Conservation (phyloP, 2,797 vertebrate genomes). For the Champsocephalus gunnari region DNA sequence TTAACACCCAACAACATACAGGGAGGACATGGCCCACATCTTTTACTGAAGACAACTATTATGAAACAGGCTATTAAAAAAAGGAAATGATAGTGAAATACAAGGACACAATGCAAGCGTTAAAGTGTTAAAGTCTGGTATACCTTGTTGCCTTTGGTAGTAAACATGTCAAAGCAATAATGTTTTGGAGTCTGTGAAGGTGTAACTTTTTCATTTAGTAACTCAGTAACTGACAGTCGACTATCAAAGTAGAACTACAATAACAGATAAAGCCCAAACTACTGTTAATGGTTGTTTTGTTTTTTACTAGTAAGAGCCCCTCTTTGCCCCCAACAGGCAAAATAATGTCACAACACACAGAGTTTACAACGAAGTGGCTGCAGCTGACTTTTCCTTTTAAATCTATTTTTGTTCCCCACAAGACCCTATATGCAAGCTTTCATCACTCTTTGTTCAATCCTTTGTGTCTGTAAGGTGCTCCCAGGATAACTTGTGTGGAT, state of each 20-base stretch:
- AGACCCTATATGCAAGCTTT: not conserved
- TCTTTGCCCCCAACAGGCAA: not conserved
- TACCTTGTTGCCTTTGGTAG: no score
- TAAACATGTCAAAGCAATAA: not conserved
- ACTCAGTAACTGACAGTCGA: not conserved
- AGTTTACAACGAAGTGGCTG: not conserved
- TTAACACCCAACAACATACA: not conserved
- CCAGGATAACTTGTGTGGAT: not conserved
- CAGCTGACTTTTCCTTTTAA: not conserved
- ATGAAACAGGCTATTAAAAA: conserved; percentile 25
- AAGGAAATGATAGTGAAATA: not conserved
- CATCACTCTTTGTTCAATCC: not conserved
- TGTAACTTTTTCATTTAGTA: not conserved
- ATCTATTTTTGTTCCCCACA: not conserved
- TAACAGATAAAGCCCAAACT: not conserved
- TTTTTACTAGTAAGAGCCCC: conserved; percentile 11
- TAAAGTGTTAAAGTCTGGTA: no score
- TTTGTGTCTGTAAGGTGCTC: not conserved
- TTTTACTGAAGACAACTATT: conserved; percentile 17
- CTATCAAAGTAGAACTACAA: not conserved
- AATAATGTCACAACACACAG: not conserved
- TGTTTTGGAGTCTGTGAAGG: not conserved
- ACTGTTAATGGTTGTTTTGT: not conserved
- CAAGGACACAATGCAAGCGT: not conserved
- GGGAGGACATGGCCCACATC: not conserved